A percentile compares a stretch with the other conserved stretches of the same genome.
These are phyloP conservation scores for Phylloscopus trochiloides DNA, from an alignment of 2,113 vertebrate species.

Conservation along the genomic window DNA sequence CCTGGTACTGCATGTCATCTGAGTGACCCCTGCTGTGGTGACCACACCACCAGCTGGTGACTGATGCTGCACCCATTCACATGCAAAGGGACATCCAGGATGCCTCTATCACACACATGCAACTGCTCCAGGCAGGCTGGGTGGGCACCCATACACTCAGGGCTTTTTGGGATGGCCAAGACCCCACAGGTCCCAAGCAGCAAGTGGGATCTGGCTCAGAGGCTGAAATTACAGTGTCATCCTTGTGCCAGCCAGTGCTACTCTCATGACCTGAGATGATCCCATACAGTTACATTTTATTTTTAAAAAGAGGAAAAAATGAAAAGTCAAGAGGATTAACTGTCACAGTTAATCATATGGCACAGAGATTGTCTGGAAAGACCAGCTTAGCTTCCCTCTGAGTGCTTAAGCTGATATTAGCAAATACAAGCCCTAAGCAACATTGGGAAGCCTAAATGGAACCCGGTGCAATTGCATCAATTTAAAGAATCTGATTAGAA, in stretches of 20 bases:
- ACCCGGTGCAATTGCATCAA: fast-evolving
- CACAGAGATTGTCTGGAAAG: not conserved
- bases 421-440: not conserved
- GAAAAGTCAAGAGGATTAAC: conserved; percentile 23
- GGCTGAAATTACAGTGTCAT: not conserved
- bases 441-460: not conserved
- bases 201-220: not conserved
- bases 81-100: not conserved
- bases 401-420: not conserved
- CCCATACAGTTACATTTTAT: not conserved
- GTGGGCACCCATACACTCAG: not conserved
- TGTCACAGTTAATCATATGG: not conserved
- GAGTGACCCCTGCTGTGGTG: not conserved
- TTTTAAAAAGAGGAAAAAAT: not conserved
- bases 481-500: not conserved
- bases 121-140: not conserved
- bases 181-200: not conserved
- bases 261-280: not conserved
- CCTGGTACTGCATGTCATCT: fast-evolving
- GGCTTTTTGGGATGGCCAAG: not conserved
- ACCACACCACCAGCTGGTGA: not conserved
- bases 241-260: not conserved
- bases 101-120: not conserved
- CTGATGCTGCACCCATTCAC: fast-evolving
- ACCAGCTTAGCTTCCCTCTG: not conserved